Conservation (phyloP, 2,888 invertebrate genomes). For the Magallana nippona region DNA sequence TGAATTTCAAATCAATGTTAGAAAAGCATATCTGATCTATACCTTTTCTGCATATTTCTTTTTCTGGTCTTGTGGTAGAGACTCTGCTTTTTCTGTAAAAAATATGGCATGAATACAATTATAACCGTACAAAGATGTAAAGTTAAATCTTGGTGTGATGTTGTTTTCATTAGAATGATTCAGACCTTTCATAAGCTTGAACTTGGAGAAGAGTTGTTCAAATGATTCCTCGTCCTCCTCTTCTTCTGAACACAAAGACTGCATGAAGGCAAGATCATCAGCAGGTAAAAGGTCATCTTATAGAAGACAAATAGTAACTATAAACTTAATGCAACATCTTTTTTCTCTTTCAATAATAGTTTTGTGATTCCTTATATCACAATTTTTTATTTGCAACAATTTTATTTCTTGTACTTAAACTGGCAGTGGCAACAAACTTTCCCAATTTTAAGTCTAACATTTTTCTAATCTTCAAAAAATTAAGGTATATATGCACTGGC, state of each 20-base stretch:
- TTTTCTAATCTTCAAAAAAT: neutral
- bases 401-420: too few relatives aligned
- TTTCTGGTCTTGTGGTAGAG: conserved; percentile 84
- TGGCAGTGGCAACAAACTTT: too few relatives aligned
- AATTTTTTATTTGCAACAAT: too few relatives aligned
- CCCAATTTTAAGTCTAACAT: neutral
- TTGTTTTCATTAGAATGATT: neutral
- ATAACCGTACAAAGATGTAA: too few relatives aligned
- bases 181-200: conserved; percentile 85
- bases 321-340: too few relatives aligned
- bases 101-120: neutral
- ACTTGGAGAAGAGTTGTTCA: conserved; percentile 85
- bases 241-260: conserved; percentile 71
- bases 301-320: neutral
- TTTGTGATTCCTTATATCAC: too few relatives aligned
- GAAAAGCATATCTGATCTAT: conserved; percentile 38
- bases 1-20: too few relatives aligned
- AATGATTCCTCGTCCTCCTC: conserved; percentile 81
- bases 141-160: too few relatives aligned
- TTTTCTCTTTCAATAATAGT: too few relatives aligned
- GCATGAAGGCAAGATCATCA: conserved; percentile 70
- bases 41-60: conserved; percentile 86
- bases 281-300: conserved; percentile 61
- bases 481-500: neutral
- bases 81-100: conserved; percentile 82